A percentile compares a stretch with the other conserved stretches of the same genome.
Evolutionary conservation across 2,113 vertebrate genomes (phyloP).

Genomic region (Natator depressus): DNA sequence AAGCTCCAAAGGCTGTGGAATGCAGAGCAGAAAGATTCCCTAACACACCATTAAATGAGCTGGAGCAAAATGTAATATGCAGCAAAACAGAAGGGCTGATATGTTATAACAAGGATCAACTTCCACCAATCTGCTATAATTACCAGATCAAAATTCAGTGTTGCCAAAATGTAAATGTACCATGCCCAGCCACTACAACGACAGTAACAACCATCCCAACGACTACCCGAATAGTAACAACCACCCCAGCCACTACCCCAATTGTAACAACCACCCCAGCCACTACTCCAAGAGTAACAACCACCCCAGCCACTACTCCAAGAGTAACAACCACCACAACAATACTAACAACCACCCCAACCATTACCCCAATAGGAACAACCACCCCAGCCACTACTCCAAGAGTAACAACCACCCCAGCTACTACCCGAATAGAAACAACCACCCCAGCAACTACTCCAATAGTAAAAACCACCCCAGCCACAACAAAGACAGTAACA

Average conservation of each 20-base stretch:
- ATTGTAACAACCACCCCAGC: too few relatives aligned
- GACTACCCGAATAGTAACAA: background rate
- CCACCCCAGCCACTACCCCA: background rate
- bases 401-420: background rate
- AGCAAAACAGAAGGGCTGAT: slow-evolving; percentile 55
- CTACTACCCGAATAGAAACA: too few relatives aligned
- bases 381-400: too few relatives aligned
- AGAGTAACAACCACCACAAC: too few relatives aligned
- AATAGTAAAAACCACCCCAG: fast-evolving
- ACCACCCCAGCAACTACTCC: too few relatives aligned
- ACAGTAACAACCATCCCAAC: background rate
- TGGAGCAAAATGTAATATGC: slow-evolving; percentile 70
- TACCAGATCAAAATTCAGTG: slow-evolving; percentile 75
- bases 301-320: too few relatives aligned
- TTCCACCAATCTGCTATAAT: slow-evolving; percentile 75
- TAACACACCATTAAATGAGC: fast-evolving
- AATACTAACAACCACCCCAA: too few relatives aligned
- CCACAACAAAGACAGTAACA: fast-evolving
- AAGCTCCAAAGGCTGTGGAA: slow-evolving; percentile 42
- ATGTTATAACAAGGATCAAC: slow-evolving; percentile 76
- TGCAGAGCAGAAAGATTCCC: slow-evolving; percentile 75
- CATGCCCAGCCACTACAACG: fast-evolving
- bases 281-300: too few relatives aligned
- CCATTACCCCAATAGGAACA: too few relatives aligned
- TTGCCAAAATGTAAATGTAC: background rate